Evolutionary conservation across 2,113 vertebrate species (phyloP).

Genomic region (Siniperca chuatsi): DNA sequence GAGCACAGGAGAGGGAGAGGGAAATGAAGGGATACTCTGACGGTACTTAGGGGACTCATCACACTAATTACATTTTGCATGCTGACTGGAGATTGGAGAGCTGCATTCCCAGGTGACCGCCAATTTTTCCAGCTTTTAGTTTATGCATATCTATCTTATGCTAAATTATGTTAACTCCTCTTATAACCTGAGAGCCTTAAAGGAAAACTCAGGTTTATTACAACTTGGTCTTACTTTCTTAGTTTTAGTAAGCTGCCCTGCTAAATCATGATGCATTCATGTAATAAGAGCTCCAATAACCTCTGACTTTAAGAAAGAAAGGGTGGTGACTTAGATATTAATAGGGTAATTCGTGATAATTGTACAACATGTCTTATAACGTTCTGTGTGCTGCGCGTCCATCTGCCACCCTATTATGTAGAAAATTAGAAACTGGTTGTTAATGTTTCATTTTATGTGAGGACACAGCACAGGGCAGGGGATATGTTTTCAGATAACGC

Average conservation of each 20-base stretch:
- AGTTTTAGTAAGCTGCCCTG: neutral
- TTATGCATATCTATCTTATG: constrained; percentile 31
- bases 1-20: constrained; percentile 32
- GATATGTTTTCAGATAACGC: neutral
- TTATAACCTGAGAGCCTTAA: neutral
- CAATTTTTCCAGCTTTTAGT: constrained; percentile 61
- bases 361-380: neutral
- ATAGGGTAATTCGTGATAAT: neutral
- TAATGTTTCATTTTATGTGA: neutral
- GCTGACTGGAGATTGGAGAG: constrained; percentile 67
- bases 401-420: neutral
- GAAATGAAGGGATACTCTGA: constrained; percentile 46
- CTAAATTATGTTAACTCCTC: constrained; percentile 44
- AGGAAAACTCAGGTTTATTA: neutral
- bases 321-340: neutral
- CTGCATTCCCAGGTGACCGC: constrained; percentile 57
- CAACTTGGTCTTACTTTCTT: neutral
- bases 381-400: neutral
- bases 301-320: neutral
- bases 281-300: neutral
- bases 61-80: constrained; percentile 77
- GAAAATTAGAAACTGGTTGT: neutral
- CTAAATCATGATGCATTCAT: neutral
- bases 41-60: constrained; percentile 64
- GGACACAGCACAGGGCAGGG: no score